phyloP scores from a whole-genome alignment of 2,888 invertebrate species.

The Conchocele bisecta region DNA sequence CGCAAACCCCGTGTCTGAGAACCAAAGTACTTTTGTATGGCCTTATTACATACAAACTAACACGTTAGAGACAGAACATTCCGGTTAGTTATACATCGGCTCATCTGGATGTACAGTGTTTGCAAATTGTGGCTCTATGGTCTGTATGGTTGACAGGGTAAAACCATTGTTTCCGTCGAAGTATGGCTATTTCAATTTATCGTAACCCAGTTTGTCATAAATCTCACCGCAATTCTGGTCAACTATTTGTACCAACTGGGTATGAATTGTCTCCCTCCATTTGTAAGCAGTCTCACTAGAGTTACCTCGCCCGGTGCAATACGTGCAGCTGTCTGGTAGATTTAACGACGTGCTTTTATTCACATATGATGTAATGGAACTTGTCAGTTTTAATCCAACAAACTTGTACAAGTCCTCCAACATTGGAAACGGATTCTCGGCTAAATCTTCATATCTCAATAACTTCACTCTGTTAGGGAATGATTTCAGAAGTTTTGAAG shows the following conservation, averaged over 20 bases:
- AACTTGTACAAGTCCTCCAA: constrained; percentile 12
- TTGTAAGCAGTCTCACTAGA: constrained; percentile 13
- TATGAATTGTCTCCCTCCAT: constrained; percentile 16
- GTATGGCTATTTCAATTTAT: too few species aligned
- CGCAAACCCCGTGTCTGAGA: too few species aligned
- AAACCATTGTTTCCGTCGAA: too few species aligned
- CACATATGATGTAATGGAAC: background rate
- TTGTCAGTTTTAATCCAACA: background rate
- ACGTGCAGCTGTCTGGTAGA: constrained; percentile 11
- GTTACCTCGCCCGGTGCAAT: constrained; percentile 26
- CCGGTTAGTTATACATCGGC: too few species aligned
- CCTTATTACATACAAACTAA: too few species aligned
- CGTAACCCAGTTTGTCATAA: constrained; percentile 3
- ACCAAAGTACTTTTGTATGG: too few species aligned
- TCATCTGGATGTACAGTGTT: too few species aligned
- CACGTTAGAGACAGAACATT: too few species aligned
- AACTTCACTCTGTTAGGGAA: background rate
- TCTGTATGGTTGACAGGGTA: too few species aligned
- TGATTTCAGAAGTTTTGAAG: background rate
- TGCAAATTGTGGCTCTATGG: too few species aligned
- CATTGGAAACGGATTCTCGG: background rate
- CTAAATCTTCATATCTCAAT: constrained; percentile 28
- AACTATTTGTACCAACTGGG: background rate
- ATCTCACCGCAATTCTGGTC: constrained; percentile 9
- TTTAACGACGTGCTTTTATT: constrained; percentile 23